Evolutionary conservation across 2,113 vertebrate genomes (phyloP), one percentile per base, ranked within the genome.

Genomic region (Mastomys natalensis): DNA sequence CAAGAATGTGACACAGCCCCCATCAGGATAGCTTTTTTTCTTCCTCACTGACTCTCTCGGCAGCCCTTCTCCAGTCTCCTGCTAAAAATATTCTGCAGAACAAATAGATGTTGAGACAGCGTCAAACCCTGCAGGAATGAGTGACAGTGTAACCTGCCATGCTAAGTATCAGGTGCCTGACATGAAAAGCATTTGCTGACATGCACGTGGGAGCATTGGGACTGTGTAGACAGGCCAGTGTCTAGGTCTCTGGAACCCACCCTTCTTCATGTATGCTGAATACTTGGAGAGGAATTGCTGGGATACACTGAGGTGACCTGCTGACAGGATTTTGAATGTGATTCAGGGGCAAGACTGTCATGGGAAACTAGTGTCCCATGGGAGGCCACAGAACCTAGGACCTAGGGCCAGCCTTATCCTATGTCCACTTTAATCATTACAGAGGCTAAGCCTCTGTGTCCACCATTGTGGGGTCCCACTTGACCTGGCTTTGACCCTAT

Each of bases 1-100:
- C 0, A 26, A n/a, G 85, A 90, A 81, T 22, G 76, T 78, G 93
- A 85, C 70, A 40, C 34, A 37, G 43, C 78, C 29, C 51, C 58
- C 40, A 34, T 29, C 51, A 66, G 76, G 74, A n/a, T 19, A n/a
- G n/a, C 88, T 89, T n/a, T 89, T 91, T 73, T 82, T 89, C 40
- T 40, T 78, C 19, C 72, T 78, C 68, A 74, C 8, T 22, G 19
- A 1, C 68, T 92, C 62, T 91, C 60, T 34, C 40, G 24, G 89
- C 80, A 34, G 21, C 37, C 80, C 76, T 48, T 37, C 87, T 60
- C 51, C 62, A 58, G 87, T 74, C 58, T 64, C 51, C 31, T 87
- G 76, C 93, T 96, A 96, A 95, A 97, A 96, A 95, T 92, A 96
- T 51, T 70, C 91, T 45, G 51, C 17, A 82, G 93, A 95, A 88